Percentiles rank a stretch among this genome's conserved stretches.
phyloP scores from a whole-genome alignment of 2,113 vertebrate species.

The Malurus alboscapulatus region DNA sequence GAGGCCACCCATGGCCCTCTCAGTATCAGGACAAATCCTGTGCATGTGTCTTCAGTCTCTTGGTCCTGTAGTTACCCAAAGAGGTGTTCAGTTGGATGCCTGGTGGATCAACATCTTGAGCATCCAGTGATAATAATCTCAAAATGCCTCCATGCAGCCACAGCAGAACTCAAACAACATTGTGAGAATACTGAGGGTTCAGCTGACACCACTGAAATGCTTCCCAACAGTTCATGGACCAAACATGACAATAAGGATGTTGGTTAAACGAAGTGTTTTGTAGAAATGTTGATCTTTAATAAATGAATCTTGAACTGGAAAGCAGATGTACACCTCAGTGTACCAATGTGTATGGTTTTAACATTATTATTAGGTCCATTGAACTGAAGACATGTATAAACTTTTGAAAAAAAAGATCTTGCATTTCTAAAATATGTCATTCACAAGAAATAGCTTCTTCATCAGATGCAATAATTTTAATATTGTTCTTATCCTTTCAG shows the following conservation, averaged over 20 bases:
- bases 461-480: not conserved
- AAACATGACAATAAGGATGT: not conserved
- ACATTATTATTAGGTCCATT: not conserved
- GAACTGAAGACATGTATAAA: not conserved
- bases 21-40: not conserved
- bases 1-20: not conserved
- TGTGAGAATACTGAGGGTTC: not conserved
- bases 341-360: not conserved
- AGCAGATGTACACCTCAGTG: not conserved
- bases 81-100: not conserved
- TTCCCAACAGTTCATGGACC: not conserved
- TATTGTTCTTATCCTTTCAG: not conserved
- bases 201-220: not conserved
- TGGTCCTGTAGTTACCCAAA: not conserved
- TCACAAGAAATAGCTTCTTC: not conserved
- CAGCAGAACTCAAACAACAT: not conserved
- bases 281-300: not conserved
- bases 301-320: not conserved
- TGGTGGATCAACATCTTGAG: not conserved
- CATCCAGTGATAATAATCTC: not conserved
- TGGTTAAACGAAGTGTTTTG: not conserved
- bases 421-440: not conserved
- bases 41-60: not conserved
- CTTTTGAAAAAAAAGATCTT: not conserved
- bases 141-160: not conserved